Base-by-base conservation (phyloP, 23 tunicate genomes). In the Botrylloides violaceus region DNA sequence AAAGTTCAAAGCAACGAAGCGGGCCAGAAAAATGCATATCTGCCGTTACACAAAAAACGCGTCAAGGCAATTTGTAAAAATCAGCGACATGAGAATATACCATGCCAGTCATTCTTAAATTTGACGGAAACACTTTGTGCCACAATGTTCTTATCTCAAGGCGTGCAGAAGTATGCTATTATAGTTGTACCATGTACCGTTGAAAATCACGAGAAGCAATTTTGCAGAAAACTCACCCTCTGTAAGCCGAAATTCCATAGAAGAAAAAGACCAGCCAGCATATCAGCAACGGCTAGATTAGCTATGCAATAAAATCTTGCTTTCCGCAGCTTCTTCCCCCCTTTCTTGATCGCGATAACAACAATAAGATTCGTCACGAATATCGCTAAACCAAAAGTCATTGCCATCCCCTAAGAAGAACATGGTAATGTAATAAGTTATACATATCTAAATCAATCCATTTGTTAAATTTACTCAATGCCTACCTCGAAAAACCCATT, bases 221-320 rank as follows among this genome's bases (percentile, higher is more conserved):
- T 15, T 15, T 43, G 53, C 7, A 5, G 28, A 65, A 66, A 26
- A 26, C 81, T 68, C 71, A 90, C 97, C 77, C 80, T 79, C 74
- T 90, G 97, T 31, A 83, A 26, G 2, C 97, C 82, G 77, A 90
- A 90, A 32, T 73, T 83, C 97, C 97, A 90, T 26, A 90, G 81
- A 2, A 90, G 81, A 6, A 90, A 64, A 26, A 90, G 47, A 21
- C 97, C 97, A 0, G 97, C 90, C 50, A 83, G 34, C 97, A 90
- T 90, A 76, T 90, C 97, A 18, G 97, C 97, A 20, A 90, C 78
- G 25, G 97, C 97, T 20, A 90, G 74, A 60, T 90, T 90, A 60
- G 90, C 82, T 31, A 90, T 83, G 73, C 90, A 90, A 29, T 66
- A 83, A 68, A 90, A 90, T 0, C 89, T 90, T 30, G 86, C 85